phyloP scores from a whole-genome alignment of 2,888 invertebrate species.

The Oscheius sp. region DNA sequence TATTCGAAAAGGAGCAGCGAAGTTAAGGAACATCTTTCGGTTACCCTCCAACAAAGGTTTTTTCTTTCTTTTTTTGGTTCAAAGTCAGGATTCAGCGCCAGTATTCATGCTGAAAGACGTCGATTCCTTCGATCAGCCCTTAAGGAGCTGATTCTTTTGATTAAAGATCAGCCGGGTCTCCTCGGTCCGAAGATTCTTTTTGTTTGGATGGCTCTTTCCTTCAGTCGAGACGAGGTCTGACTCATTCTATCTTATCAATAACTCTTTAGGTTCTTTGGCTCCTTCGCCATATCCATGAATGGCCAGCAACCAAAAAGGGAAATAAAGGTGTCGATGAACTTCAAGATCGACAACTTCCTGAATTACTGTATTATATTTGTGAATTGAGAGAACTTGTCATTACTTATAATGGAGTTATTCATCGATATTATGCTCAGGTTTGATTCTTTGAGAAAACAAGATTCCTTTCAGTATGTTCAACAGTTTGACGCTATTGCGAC shows the following conservation, averaged over 20 bases:
- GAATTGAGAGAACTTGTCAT: conserved; percentile 84
- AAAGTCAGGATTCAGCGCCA: conserved; percentile 27
- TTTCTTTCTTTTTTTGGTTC: background rate
- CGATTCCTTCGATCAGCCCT: conserved; percentile 94
- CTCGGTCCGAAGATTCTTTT: conserved; percentile 91
- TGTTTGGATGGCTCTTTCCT: conserved; percentile 93
- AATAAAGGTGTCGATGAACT: conserved; percentile 43
- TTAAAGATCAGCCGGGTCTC: conserved; percentile 96
- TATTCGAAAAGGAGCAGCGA: conserved; percentile 85
- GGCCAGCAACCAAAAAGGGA: conserved; percentile 81
- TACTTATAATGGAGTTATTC: conserved; percentile 95
- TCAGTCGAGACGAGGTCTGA: conserved; percentile 90
- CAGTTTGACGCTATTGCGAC: conserved; percentile 93
- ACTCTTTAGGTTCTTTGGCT: conserved; percentile 79
- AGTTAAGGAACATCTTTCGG: conserved; percentile 91
- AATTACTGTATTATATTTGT: conserved; percentile 96
- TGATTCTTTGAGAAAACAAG: background rate
- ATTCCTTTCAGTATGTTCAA: conserved; percentile 82
- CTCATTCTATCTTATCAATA: background rate
- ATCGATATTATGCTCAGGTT: conserved; percentile 75
- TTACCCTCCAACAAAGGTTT: conserved; percentile 86
- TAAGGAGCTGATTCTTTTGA: conserved; percentile 90
- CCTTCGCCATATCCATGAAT: conserved; percentile 92
- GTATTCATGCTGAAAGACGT: conserved; percentile 85
- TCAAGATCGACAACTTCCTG: conserved; percentile 83